phyloP scores from a whole-genome alignment of 1,140 invertebrate species.

The Pachypsylla venusta region DNA sequence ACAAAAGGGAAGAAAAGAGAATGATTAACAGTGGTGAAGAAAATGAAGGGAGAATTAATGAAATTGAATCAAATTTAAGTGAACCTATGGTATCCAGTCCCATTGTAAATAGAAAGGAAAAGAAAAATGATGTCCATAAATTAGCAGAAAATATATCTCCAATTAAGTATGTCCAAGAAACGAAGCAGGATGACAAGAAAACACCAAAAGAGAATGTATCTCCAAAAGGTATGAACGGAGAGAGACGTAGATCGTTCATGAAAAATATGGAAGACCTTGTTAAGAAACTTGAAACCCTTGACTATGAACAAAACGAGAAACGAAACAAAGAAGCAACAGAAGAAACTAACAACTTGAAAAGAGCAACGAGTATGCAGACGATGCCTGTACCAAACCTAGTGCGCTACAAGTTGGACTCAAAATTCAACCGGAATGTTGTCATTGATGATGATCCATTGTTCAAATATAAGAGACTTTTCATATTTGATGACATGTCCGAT shows the following conservation, averaged over 20 bases:
- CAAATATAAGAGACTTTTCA: slow-evolving; percentile 37
- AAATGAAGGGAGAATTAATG: background rate
- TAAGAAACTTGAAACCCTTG: slow-evolving; percentile 29
- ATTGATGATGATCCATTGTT: slow-evolving; percentile 25
- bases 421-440: slow-evolving; percentile 11
- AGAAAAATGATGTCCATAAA: background rate
- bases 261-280: slow-evolving; percentile 35
- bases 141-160: background rate
- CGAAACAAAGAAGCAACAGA: background rate
- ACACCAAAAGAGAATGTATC: slow-evolving; percentile 13
- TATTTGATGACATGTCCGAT: slow-evolving; percentile 31
- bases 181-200: background rate
- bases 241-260: slow-evolving; percentile 34
- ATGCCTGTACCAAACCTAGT: slow-evolving; percentile 30
- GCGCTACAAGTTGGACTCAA: slow-evolving; percentile 13
- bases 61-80: background rate
- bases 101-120: background rate
- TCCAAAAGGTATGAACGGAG: slow-evolving; percentile 30
- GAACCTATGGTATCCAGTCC: background rate
- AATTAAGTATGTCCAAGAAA: background rate
- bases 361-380: slow-evolving; percentile 34
- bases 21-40: too few species aligned
- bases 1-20: background rate
- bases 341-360: slow-evolving; percentile 23
- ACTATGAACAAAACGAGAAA: slow-evolving; percentile 9